Base-by-base conservation (phyloP, 2,888 invertebrate genomes). In the Oscheius myriophilus region DNA sequence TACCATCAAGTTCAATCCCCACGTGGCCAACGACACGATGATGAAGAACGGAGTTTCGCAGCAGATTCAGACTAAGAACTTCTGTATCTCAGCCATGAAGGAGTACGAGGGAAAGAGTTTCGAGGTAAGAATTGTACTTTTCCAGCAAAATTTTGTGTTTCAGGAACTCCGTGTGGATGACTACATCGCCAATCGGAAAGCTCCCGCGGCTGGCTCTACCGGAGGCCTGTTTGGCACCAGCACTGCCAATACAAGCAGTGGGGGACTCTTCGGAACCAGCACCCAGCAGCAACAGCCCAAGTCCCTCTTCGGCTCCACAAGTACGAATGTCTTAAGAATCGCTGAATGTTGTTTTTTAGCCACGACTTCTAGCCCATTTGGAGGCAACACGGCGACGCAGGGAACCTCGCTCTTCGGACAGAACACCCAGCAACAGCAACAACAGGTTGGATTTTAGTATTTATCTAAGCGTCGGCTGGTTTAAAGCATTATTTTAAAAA, bases 11-110 rank as follows among this genome's bases (percentile, higher is more conserved):
- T 96, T 95, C 80, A 87, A 87, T 46, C 87, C 89, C 68, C 92
- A 94, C 0, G 91, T 93, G 0, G 91, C 92, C 39, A 94, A 95
- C 0, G 98, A 98, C 86, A 93, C 94, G 0, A 92, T 96, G 89
- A 91, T 94, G 84, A 96, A 96, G 88, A 92, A 92, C 76, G 94
- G 95, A 0, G 90, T 91, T 2, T 91, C 92, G 2, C 81, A 82
- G 59, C 93, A 90, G 75, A 94, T 98, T 76, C 93, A 91, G 82
- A 97, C 96, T 0, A 92, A 94, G 82, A 95, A 96, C 87, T 93
- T 96, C 87, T 96, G 96, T 87, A 96, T 98, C 71, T 95, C 95
- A 0, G 94, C 94, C 69, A 98, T 98, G 98, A 95, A 96, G 89
- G 96, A 97, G 87, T 99, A 97, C 87, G 96, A 97, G 86, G 88